Evolutionary conservation across 64 coral and sea anemone genomes (phyloP).

Genomic region (Porites lutea): DNA sequence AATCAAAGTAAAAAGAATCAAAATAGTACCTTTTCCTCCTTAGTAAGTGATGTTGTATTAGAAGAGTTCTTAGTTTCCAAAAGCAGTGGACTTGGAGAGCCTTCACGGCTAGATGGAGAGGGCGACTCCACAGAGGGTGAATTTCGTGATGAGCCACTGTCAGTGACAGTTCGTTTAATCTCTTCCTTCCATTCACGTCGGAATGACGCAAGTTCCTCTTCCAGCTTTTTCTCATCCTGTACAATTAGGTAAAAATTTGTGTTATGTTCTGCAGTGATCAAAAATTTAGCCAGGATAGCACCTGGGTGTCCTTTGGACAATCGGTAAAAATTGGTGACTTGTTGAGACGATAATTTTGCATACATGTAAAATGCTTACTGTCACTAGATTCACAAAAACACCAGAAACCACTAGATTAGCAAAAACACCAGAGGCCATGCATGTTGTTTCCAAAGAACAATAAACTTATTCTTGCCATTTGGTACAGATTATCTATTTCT

Average conservation of each 20-base stretch:
- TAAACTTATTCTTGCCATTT: too few relatives aligned
- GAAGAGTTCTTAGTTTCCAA: not conserved
- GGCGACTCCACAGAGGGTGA: not conserved
- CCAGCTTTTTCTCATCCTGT: constrained; percentile 46
- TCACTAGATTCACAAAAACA: too few relatives aligned
- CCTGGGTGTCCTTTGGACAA: too few relatives aligned
- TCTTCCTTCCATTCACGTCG: constrained; percentile 66
- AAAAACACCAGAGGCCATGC: too few relatives aligned
- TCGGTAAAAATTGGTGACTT: too few relatives aligned
- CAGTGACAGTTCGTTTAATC: constrained; percentile 27
- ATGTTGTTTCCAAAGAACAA: too few relatives aligned
- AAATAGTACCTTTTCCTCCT: constrained; percentile 12
- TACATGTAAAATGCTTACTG: too few relatives aligned
- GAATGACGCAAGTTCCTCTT: constrained; percentile 69
- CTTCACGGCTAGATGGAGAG: not conserved
- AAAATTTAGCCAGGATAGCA: too few relatives aligned
- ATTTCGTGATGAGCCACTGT: constrained; percentile 28
- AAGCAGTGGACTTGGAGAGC: not conserved
- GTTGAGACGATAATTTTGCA: too few relatives aligned
- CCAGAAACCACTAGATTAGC: too few relatives aligned
- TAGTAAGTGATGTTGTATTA: not conserved
- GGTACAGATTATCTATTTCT: too few relatives aligned
- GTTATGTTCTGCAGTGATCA: too few relatives aligned
- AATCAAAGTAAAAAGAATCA: not conserved
- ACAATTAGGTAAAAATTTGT: not conserved